Conservation (phyloP, 1,140 invertebrate species). For the Agrilus planipennis region DNA sequence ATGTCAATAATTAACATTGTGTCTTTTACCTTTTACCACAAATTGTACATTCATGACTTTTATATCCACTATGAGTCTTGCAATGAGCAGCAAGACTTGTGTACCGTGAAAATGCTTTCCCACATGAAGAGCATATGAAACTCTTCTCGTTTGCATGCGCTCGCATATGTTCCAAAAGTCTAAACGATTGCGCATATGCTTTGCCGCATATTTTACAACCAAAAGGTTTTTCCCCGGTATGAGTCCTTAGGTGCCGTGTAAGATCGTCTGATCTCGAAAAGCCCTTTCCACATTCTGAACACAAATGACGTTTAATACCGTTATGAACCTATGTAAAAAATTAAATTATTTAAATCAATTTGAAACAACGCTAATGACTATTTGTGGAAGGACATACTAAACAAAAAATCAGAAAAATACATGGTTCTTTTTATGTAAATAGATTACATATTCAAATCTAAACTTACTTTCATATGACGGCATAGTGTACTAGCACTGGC, state of each 20-base stretch:
- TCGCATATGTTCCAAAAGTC: slow-evolving; percentile 46
- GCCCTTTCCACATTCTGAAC: slow-evolving; percentile 44
- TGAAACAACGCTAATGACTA: too few relatives aligned
- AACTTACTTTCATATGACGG: slow-evolving; percentile 29
- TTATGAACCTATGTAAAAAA: slow-evolving; percentile 21
- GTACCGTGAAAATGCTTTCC: slow-evolving; percentile 33
- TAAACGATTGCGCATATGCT: slow-evolving; percentile 27
- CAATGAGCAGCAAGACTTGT: slow-evolving; percentile 32
- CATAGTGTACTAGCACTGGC: slow-evolving; percentile 35
- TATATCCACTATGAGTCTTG: slow-evolving; percentile 31
- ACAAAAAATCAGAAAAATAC: not conserved
- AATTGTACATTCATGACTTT: slow-evolving; percentile 28
- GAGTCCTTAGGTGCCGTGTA: slow-evolving; percentile 39
- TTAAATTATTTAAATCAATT: not conserved
- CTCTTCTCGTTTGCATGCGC: slow-evolving; percentile 50
- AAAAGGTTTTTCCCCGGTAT: slow-evolving; percentile 46
- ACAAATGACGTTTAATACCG: slow-evolving; percentile 45
- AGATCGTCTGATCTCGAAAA: slow-evolving; percentile 38
- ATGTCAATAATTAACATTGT: not conserved
- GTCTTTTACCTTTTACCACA: slow-evolving; percentile 28
- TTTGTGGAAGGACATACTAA: too few relatives aligned
- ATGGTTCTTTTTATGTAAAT: not conserved
- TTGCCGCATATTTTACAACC: slow-evolving; percentile 44
- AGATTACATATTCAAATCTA: not conserved
- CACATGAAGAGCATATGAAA: slow-evolving; percentile 45